Conservation (phyloP, 64 coral and sea anemone genomes). For the Stichodactyla mertensii region DNA sequence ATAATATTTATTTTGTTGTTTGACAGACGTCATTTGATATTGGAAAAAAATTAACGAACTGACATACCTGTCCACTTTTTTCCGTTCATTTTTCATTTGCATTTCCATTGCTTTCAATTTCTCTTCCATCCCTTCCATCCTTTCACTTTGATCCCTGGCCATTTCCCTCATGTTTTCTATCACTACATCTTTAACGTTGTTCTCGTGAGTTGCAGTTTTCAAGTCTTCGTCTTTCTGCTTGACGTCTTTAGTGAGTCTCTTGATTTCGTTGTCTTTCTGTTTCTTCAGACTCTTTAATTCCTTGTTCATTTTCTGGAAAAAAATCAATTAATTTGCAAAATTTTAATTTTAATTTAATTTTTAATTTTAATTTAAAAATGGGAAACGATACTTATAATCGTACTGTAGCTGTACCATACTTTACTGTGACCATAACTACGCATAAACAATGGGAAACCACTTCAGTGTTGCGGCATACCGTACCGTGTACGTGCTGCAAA, state of each 20-base stretch:
- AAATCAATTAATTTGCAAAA: not conserved
- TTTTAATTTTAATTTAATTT: too few relatives aligned
- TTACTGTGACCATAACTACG: too few relatives aligned
- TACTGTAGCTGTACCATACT: too few relatives aligned
- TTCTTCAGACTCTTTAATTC: slow-evolving; percentile 22
- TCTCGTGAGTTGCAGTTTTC: not conserved
- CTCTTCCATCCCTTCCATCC: not conserved
- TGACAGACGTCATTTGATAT: too few relatives aligned
- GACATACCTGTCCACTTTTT: slow-evolving; percentile 8
- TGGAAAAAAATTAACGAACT: too few relatives aligned
- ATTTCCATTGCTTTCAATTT: slow-evolving; percentile 10
- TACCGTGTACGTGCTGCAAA: too few relatives aligned
- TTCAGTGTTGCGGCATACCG: too few relatives aligned
- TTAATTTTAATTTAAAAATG: too few relatives aligned
- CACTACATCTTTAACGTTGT: not conserved
- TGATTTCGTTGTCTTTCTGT: slow-evolving; percentile 30
- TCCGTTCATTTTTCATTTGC: not conserved
- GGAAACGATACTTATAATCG: too few relatives aligned
- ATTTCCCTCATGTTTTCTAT: slow-evolving; percentile 6
- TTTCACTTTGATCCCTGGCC: not conserved
- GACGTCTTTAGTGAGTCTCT: slow-evolving; percentile 13
- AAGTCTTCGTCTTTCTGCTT: slow-evolving; percentile 30
- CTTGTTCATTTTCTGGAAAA: not conserved
- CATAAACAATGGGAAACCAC: too few relatives aligned
- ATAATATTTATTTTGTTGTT: too few relatives aligned